Percentiles rank a stretch among this genome's conserved stretches.
phyloP scores from a whole-genome alignment of 2,888 invertebrate species.

The Macrophya alboannulata region DNA sequence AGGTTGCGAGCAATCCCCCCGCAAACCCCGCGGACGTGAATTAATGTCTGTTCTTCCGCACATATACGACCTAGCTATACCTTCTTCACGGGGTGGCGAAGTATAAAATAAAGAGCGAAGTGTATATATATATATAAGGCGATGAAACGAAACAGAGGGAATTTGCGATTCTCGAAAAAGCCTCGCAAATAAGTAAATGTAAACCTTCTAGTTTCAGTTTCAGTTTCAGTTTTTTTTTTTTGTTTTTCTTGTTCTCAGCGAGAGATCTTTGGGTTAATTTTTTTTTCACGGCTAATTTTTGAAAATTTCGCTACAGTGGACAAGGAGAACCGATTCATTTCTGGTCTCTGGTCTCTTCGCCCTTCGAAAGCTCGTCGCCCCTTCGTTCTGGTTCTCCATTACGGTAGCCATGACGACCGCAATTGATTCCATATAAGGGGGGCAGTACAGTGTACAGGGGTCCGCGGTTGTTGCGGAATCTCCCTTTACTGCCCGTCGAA shows the following conservation, averaged over 20 bases:
- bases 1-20: neutral
- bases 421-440: conserved; percentile 74
- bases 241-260: no score
- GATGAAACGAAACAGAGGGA: neutral
- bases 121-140: neutral
- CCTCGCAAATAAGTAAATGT: no score
- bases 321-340: neutral
- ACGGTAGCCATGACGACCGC: conserved; percentile 78
- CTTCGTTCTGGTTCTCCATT: conserved; percentile 76
- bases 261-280: neutral
- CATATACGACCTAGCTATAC: neutral
- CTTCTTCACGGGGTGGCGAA: neutral
- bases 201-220: no score
- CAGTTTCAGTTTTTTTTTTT: no score
- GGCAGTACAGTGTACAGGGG: conserved; percentile 37
- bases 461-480: conserved; percentile 1
- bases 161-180: no score
- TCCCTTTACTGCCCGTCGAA: neutral
- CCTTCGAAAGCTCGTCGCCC: conserved; percentile 61
- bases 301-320: conserved; percentile 3
- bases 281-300: neutral
- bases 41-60: conserved; percentile 22
- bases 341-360: conserved; percentile 40
- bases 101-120: conserved; percentile 12
- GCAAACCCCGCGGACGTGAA: conserved; percentile 24